Conservation (phyloP, 2,113 vertebrate species). For the Pteropus alecto region DNA sequence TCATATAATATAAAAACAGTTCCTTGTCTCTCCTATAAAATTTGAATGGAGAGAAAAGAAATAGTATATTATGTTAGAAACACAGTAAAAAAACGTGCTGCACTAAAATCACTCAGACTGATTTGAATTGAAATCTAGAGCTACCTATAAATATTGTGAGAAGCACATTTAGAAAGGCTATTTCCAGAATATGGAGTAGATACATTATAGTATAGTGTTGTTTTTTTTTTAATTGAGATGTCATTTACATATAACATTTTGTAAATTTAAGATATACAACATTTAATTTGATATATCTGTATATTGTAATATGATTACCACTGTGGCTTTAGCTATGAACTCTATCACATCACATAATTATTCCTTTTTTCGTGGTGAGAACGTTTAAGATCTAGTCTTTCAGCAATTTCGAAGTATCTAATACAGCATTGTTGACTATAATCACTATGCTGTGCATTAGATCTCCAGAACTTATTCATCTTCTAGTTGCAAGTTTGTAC, state of each 20-base stretch:
- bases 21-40: slow-evolving; percentile 83
- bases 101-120: background rate
- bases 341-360: background rate
- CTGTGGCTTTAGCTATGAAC: background rate
- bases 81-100: background rate
- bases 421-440: background rate
- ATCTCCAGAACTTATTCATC: background rate
- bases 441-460: background rate
- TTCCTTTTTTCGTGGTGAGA: background rate
- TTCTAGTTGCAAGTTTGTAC: background rate
- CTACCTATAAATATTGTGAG: background rate
- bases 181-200: background rate
- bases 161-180: background rate
- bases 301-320: background rate
- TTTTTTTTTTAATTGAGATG: background rate
- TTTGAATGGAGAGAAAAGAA: slow-evolving; percentile 45
- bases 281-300: background rate
- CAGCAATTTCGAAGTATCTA: background rate
- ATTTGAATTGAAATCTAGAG: background rate
- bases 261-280: background rate
- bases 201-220: background rate
- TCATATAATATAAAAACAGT: slow-evolving; percentile 84
- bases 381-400: background rate
- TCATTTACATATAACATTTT: background rate
- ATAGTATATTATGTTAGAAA: slow-evolving; percentile 28